Percentiles rank a stretch among this genome's conserved stretches.
These are phyloP conservation scores for Sialia sialis DNA, from an alignment of 2,113 vertebrate species.

Conservation along the genomic window DNA sequence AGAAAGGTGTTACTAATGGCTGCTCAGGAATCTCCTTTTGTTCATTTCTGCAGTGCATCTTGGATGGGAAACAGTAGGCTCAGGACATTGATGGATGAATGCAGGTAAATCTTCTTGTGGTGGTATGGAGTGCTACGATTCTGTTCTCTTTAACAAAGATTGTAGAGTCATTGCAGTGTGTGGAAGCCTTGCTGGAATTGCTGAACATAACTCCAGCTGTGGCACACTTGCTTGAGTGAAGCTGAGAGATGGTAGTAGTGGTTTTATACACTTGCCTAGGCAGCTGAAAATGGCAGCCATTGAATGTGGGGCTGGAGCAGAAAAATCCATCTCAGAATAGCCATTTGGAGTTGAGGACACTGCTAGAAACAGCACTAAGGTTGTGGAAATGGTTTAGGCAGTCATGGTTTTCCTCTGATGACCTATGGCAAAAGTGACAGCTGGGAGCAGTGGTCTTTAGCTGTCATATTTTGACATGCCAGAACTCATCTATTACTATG, in stretches of 20 bases:
- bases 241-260: neutral
- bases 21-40: neutral
- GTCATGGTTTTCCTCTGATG: neutral
- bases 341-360: neutral
- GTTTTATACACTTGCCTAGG: neutral
- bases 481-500: slow-evolving; percentile 5
- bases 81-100: slow-evolving; percentile 38
- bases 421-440: neutral
- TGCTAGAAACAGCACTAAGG: neutral
- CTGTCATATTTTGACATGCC: neutral
- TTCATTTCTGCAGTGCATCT: neutral
- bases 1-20: neutral
- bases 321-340: neutral
- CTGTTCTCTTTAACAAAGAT: neutral
- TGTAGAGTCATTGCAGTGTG: neutral
- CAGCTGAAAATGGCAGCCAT: neutral
- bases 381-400: neutral
- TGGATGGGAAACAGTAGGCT: neutral
- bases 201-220: neutral
- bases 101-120: slow-evolving; percentile 29
- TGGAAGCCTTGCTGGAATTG: neutral
- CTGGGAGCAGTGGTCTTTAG: neutral
- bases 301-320: neutral
- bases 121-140: neutral
- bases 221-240: neutral